Base-by-base conservation (phyloP, 2,113 vertebrate species). In the Isichthys henryi region DNA sequence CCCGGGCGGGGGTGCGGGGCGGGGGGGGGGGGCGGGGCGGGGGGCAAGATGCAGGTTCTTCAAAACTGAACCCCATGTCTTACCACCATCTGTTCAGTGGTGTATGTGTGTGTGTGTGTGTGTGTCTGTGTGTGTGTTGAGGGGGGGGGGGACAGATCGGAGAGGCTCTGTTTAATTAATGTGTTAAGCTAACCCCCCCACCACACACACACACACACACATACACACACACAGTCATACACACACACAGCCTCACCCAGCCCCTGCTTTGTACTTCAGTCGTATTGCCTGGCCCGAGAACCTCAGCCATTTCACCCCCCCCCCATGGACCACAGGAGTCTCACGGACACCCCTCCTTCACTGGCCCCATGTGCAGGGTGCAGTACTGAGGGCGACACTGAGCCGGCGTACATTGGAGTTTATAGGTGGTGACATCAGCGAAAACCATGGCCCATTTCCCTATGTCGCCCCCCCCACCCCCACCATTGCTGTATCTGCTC, bases 101-200 rank as follows among this genome's bases (percentile, higher is more conserved):
- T 87, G 84, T 52, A 17, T 17, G 7, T 49, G 27, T 35, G 52
- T 19, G 52, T 53, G 52, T 53, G 48, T 11, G 48, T 49, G 48
- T 9, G 84, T 52, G 17, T 17, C 3, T 19, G 52, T 53, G 52
- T 53, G 48, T 11, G 48, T 49, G 48, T 9, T 52, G 17, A 0
- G 23, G 23, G 27, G 66, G 58, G 27, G 88, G 35, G 35, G n/a
- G 84, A 89, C 35, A 49, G 82, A 83, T 89, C 43, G 13, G 45
- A 86, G 82, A 70, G 83, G 17, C 84, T 74, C 89, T 23, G 39
- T 87, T 83, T 89, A 89, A 89, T 89, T 86, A 89, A 86, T 50
- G 89, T 89, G 83, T 87, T 89, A 89, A 89, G 84, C 56, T 50
- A 45, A 48, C 56, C 83, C 53, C 83, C 45, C 83, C 11, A 23